A percentile compares a stretch with the other conserved stretches of the same genome.
Conservation (phyloP, 1,140 invertebrate genomes). For the Rhynchophorus ferrugineus region DNA sequence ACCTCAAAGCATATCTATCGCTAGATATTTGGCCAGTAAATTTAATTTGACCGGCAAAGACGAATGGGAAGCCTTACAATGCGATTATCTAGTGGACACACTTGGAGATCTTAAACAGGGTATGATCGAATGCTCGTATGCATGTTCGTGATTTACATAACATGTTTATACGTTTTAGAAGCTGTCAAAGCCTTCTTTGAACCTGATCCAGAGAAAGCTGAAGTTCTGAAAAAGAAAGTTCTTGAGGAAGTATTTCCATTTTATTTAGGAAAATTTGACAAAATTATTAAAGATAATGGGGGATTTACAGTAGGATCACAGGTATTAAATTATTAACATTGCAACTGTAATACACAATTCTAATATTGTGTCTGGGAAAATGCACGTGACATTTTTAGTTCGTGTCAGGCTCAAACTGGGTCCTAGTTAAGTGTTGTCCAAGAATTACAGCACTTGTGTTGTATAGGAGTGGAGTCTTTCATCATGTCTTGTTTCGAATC, state of each 20-base stretch:
- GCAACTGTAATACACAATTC: too few species aligned
- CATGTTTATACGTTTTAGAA: background rate
- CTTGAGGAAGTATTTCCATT: background rate
- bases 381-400: too few species aligned
- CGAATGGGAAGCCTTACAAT: slow-evolving; percentile 55
- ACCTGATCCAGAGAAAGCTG: background rate
- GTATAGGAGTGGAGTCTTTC: too few species aligned
- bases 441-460: too few species aligned
- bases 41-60: slow-evolving; percentile 54
- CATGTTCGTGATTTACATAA: too few species aligned
- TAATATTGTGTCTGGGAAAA: too few species aligned
- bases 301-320: background rate
- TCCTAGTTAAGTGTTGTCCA: too few species aligned
- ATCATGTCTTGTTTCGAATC: too few species aligned
- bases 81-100: slow-evolving; percentile 52
- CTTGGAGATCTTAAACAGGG: slow-evolving; percentile 49
- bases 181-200: background rate
- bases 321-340: too few species aligned
- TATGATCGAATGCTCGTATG: too few species aligned
- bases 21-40: slow-evolving; percentile 59
- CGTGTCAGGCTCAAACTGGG: too few species aligned
- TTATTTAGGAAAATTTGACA: background rate
- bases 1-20: slow-evolving; percentile 60
- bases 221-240: background rate
- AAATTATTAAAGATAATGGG: background rate